Percentiles rank a stretch among this genome's conserved stretches.
phyloP scores from a whole-genome alignment of 2,797 vertebrate species.

The Oreortyx pictus region DNA sequence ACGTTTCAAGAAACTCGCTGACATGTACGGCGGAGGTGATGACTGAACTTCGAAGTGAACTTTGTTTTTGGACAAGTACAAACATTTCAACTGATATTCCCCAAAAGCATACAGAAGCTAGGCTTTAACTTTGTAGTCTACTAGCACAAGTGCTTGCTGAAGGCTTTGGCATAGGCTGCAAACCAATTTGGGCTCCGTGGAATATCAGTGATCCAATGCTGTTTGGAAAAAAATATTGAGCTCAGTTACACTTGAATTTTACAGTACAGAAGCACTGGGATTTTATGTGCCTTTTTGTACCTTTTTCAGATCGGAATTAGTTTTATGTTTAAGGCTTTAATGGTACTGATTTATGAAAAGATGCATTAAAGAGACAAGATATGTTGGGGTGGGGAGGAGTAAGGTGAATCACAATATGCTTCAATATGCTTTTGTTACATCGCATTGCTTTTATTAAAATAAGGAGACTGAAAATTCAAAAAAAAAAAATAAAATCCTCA shows the following conservation, averaged over 20 bases:
- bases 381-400: conserved; percentile 84
- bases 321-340: conserved; percentile 99
- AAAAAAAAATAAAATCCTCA: conserved; percentile 80
- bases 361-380: conserved; percentile 89
- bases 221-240: conserved; percentile 89
- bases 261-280: conserved; percentile 99
- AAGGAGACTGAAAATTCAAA: conserved; percentile 81
- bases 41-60: conserved; percentile 86
- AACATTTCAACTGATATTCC: conserved; percentile 91
- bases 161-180: conserved; percentile 92
- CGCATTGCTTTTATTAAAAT: conserved; percentile 91
- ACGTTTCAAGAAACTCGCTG: conserved; percentile 98
- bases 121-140: conserved; percentile 99
- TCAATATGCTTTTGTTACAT: conserved; percentile 92
- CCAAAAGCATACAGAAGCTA: conserved; percentile 90
- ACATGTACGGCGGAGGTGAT: conserved; percentile 97
- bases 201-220: conserved; percentile 91
- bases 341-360: conserved; percentile 98
- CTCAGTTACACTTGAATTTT: conserved; percentile 99
- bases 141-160: conserved; percentile 96
- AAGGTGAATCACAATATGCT: conserved; percentile 91
- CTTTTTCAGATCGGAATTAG: conserved; percentile 99
- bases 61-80: conserved; percentile 89
- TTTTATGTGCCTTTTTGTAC: conserved; percentile 99
- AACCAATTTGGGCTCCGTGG: conserved; percentile 88